Evolutionary conservation across 2,797 vertebrate genomes (phyloP).

Genomic region (Gobio occitaniae): DNA sequence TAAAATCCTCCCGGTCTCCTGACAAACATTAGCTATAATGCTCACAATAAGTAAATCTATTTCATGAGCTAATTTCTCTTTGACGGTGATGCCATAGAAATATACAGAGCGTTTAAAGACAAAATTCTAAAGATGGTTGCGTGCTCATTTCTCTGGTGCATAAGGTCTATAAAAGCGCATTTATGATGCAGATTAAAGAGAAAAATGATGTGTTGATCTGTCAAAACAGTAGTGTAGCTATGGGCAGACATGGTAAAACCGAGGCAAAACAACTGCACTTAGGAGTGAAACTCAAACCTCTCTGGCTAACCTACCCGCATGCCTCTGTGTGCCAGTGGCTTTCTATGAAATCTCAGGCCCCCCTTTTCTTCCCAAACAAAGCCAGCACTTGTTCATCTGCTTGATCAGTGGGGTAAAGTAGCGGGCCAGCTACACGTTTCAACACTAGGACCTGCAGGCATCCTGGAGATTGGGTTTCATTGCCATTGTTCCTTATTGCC

Average conservation of each 20-base stretch:
- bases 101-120: background rate
- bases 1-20: too few relatives aligned
- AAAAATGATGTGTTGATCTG: constrained; percentile 27
- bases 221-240: constrained; percentile 37
- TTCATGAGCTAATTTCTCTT: background rate
- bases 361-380: constrained; percentile 47
- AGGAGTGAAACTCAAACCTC: constrained; percentile 47
- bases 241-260: constrained; percentile 36
- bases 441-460: constrained; percentile 54
- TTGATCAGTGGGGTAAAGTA: constrained; percentile 53
- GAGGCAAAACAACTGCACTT: constrained; percentile 43
- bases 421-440: constrained; percentile 54
- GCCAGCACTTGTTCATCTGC: constrained; percentile 59
- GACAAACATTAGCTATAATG: too few relatives aligned
- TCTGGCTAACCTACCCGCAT: constrained; percentile 49
- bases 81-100: background rate
- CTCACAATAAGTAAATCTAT: too few relatives aligned
- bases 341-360: constrained; percentile 36
- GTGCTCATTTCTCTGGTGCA: background rate
- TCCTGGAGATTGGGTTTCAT: constrained; percentile 58
- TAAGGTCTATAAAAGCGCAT: background rate
- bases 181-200: background rate
- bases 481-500: constrained; percentile 52
- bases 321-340: constrained; percentile 43
- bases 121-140: background rate